Base-by-base conservation (phyloP, 2,888 invertebrate species). In the Chironomus riparius region DNA sequence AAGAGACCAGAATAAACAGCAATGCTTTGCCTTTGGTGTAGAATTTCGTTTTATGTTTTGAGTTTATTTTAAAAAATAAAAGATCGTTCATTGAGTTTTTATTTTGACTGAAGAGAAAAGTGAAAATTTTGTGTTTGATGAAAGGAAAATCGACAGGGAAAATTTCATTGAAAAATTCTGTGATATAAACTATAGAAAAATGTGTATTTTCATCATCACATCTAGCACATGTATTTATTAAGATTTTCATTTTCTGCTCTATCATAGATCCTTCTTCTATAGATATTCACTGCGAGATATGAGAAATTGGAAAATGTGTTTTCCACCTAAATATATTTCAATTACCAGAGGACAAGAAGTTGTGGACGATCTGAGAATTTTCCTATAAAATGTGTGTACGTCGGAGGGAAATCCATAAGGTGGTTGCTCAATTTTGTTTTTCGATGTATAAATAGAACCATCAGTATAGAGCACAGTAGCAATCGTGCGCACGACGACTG, bases 321-420 rank as follows among this genome's bases (percentile, higher is more conserved):
- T 74, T 74, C 74, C 74, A 68, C 74, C 74, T 74, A 74, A 74
- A 74, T 74, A 74, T 74, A 74, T 74, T 74, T 74, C 74, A 21
- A 47, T 3, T 74, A 74, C 65, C 74, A 74, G 68, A 68, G 68
- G 65, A 38, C 74, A 74, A 74, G 48, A 68, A 74, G 22, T 47
- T 12, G 21, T 62, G 47, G 65, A 22, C 74, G 47, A 10, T 47
- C 4, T 21, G 22, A 47, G 48, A 74, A 74, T 74, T 74, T 74
- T 74, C 74, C 74, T 21, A 12, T 28, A 4, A 38, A 38, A 38
- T 65, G 47, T 68, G 74, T 65, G 15, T 56, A 62, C n/a, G 47
- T 56, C 62, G 62, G 28, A 62, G 62, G 71, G 74, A 24, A 65
- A 65, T 65, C 65, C 24, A 24, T 65, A 65, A 65, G 65, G 65